Percentiles rank a stretch among this genome's conserved stretches.
Conservation (phyloP, 2,797 vertebrate genomes). For the Netta rufina region DNA sequence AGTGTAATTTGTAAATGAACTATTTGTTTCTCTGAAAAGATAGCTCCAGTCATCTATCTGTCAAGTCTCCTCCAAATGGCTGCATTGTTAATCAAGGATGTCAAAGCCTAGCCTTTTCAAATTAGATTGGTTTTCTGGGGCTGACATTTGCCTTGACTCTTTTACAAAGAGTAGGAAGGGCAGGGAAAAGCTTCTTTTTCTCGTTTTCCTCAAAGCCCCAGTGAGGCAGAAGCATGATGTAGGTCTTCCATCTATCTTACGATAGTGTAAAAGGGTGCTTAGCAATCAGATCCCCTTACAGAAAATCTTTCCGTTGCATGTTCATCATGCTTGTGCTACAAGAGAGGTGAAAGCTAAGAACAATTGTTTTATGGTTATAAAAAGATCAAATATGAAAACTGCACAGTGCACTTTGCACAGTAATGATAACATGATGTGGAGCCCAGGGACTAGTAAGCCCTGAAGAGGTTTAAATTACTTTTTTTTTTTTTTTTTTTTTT, state of each 20-base stretch:
- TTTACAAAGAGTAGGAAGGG: not conserved
- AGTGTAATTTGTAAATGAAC: conserved; percentile 62
- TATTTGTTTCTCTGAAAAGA: conserved; percentile 42
- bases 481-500: not conserved
- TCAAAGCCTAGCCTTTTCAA: conserved; percentile 15
- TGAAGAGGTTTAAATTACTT: not conserved
- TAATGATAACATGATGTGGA: not conserved
- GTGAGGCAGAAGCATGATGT: not conserved
- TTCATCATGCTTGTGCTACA: not conserved
- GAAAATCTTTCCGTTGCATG: not conserved
- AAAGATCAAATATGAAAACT: not conserved
- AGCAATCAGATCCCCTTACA: not conserved
- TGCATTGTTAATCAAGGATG: conserved; percentile 37
- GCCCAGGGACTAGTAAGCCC: not conserved
- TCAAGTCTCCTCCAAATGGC: conserved; percentile 11
- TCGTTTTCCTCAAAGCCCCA: not conserved
- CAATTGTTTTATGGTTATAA: not conserved
- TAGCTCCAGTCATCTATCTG: not conserved
- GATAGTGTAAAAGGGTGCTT: not conserved
- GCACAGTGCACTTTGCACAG: not conserved
- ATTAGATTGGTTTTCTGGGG: conserved; percentile 32
- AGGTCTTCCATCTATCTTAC: not conserved
- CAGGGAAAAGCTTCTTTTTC: not conserved
- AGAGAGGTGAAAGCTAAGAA: not conserved
- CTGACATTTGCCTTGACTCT: conserved; percentile 1